A percentile compares a stretch with the other conserved stretches of the same genome.
These are phyloP conservation scores for Entosphenus tridentatus DNA, from an alignment of 2,113 vertebrate genomes.

Conservation along the genomic window DNA sequence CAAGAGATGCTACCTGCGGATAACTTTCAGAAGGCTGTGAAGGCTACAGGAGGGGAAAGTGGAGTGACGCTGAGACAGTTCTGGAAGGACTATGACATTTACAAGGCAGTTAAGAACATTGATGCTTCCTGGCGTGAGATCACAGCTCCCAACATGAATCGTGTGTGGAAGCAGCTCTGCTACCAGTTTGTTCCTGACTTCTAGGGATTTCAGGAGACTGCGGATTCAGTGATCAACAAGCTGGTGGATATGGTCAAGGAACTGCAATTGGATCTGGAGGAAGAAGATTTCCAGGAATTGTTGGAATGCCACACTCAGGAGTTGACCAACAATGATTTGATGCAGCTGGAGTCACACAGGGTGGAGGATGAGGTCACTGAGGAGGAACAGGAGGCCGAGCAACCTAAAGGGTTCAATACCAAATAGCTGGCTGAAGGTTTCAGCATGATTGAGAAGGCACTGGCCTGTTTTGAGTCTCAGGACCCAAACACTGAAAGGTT, in stretches of 20 bases:
- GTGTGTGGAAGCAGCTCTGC: conserved; percentile 1
- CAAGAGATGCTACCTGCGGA: neutral
- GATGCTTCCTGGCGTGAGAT: neutral
- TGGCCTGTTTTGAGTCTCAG: conserved; percentile 1
- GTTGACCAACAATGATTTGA: neutral
- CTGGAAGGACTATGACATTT: neutral
- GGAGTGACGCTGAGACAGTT: neutral
- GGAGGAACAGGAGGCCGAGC: neutral
- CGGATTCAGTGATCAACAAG: neutral
- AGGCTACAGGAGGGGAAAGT: conserved; percentile 3
- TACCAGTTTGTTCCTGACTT: neutral
- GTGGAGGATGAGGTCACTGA: neutral
- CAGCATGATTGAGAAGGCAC: conserved; percentile 6
- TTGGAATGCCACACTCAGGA: neutral
- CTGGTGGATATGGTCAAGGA: conserved; percentile 4
- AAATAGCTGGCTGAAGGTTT: conserved; percentile 1
- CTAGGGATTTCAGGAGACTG: neutral
- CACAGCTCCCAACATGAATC: neutral
- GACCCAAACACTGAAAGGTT: neutral
- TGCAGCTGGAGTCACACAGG: conserved; percentile 3
- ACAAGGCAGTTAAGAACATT: conserved; percentile 6
- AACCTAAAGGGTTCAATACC: neutral
- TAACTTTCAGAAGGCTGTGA: neutral
- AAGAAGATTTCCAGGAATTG: neutral
- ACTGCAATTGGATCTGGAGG: neutral